phyloP scores from a whole-genome alignment of 2,888 invertebrate species.

The Stenoptilia bipunctidactyla region DNA sequence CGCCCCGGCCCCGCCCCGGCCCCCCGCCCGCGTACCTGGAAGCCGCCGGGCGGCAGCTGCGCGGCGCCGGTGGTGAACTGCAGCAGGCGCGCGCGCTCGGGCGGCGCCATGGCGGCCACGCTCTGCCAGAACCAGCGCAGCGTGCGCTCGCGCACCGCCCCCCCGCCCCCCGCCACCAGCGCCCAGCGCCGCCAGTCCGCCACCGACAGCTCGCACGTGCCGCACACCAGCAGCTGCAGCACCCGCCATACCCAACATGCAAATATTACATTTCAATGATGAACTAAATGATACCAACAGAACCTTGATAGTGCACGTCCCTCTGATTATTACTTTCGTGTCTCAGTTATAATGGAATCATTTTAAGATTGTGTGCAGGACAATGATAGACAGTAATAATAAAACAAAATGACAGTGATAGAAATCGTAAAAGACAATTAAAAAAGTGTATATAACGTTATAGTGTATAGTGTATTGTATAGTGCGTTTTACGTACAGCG shows the following conservation, averaged over 20 bases:
- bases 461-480: no score
- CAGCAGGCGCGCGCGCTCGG: constrained; percentile 91
- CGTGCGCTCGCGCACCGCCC: constrained; percentile 75
- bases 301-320: no score
- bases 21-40: constrained; percentile 68
- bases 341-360: no score
- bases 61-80: constrained; percentile 96
- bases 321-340: no score
- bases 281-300: no score
- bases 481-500: no score
- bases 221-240: constrained; percentile 86
- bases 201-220: constrained; percentile 92
- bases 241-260: not conserved
- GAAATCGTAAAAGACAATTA: no score
- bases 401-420: no score
- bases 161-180: constrained; percentile 82
- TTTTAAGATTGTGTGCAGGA: no score
- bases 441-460: no score
- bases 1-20: constrained; percentile 82
- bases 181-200: constrained; percentile 92
- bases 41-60: constrained; percentile 87
- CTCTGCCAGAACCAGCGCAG: constrained; percentile 87
- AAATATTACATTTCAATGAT: no score
- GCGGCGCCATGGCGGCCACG: constrained; percentile 88
- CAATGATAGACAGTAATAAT: no score